A percentile compares a stretch with the other conserved stretches of the same genome.
phyloP scores from a whole-genome alignment of 2,888 invertebrate species.

The Drosophila anomalipes region DNA sequence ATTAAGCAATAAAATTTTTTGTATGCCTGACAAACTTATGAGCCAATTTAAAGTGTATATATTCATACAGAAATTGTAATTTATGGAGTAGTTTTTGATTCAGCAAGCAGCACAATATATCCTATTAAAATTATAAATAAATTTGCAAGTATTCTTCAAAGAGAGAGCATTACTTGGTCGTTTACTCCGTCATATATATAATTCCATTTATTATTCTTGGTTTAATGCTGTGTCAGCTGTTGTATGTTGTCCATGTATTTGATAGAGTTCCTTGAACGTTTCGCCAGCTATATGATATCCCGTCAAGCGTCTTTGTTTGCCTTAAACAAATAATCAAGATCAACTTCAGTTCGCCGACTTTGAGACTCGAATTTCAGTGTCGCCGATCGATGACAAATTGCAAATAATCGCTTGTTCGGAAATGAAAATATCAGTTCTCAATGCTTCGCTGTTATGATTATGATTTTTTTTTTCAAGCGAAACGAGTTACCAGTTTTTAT shows the following conservation, averaged over 20 bases:
- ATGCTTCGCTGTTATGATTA: conserved; percentile 15
- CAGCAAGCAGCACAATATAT: background rate
- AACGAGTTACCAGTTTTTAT: conserved; percentile 11
- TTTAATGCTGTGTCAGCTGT: conserved; percentile 57
- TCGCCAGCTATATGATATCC: conserved; percentile 39
- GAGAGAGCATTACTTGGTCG: conserved; percentile 31
- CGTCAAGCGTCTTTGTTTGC: conserved; percentile 25
- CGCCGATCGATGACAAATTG: conserved; percentile 71
- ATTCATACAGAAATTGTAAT: background rate
- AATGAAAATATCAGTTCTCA: conserved; percentile 35
- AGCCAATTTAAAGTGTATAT: background rate
- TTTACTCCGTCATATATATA: background rate
- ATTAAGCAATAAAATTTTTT: background rate
- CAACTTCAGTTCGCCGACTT: conserved; percentile 39
- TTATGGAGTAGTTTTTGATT: background rate
- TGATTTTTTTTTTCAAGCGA: conserved; percentile 15
- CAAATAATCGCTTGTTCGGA: conserved; percentile 54
- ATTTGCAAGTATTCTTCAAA: background rate
- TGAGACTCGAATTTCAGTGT: conserved; percentile 50
- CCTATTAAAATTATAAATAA: background rate
- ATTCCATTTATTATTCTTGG: conserved; percentile 23
- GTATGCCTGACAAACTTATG: background rate
- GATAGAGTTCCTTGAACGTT: conserved; percentile 51
- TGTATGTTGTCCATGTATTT: conserved; percentile 38
- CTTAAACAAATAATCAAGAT: conserved; percentile 53